Base-by-base conservation (phyloP, 2,797 vertebrate species). In the Apogon talboti region DNA sequence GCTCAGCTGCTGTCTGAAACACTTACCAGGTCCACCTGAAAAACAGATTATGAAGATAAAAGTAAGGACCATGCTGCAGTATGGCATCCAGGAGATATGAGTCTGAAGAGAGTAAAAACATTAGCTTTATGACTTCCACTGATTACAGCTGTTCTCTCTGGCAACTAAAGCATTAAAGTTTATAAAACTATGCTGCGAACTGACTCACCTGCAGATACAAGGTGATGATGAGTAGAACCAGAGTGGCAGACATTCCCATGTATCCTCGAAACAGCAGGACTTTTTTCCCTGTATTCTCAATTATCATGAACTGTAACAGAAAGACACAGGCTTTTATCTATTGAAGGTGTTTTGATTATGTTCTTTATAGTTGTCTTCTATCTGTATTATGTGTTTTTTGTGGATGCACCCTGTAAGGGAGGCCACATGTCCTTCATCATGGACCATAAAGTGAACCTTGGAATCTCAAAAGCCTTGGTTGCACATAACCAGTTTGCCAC, bases 11-110 rank as follows among this genome's bases (percentile, higher is more conserved):
- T 2, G 2, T 13, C 12, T 12, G 14, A 46, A 11, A 33, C 53
- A 67, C 41, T 0, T 68, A 94, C 93, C 82, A 52, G 90, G 92
- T 66, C 93, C 92, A 48, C 62, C 48, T 19, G 87, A 56, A 60
- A 91, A 93, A 57, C 82, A 82, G 49, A 81, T 62, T 73, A 93
- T 91, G 45, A 76, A 92, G 42, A 76, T 0, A 30, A 94, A 93
- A 74, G 93, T 65, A 6, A 94, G 77, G 21, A 61, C 69, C 87
- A 92, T 87, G 84, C 91, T 93, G 81, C 90, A 92, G 75, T 93
- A 93, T 0, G 91, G 82, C 88, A 94, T 87, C 93, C 92, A 94
- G 8, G 76, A 79, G 3, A 92, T 18, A 0, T 42, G 13, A 1
- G 5, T 52, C 92, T 94, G 59, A 11, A 53, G 14, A 43, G 8